These are phyloP conservation scores for Jacana jacana DNA, from an alignment of 2,113 vertebrate species.

Conservation along the genomic window DNA sequence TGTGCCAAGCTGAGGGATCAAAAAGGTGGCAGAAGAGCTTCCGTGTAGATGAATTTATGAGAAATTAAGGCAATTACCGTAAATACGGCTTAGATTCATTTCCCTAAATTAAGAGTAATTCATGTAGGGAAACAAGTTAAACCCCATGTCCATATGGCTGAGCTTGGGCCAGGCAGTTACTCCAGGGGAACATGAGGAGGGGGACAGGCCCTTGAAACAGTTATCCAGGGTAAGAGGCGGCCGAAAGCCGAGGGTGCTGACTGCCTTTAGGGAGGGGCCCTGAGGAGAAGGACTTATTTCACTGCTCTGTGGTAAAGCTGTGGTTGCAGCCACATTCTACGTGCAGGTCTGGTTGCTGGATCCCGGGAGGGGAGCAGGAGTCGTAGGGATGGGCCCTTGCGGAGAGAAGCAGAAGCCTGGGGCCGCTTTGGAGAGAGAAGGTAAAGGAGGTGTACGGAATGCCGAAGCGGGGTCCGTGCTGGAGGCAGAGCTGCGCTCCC, in stretches of 20 bases:
- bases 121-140: neutral
- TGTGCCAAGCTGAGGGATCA: neutral
- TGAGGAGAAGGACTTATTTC: no score
- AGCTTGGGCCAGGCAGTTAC: neutral
- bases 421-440: neutral
- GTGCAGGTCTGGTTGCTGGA: neutral
- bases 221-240: neutral
- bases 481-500: neutral
- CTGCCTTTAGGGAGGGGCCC: neutral
- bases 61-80: neutral
- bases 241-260: fast-evolving
- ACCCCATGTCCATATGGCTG: neutral
- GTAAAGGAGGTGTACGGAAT: neutral
- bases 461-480: neutral
- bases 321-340: neutral
- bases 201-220: neutral
- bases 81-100: neutral
- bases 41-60: neutral
- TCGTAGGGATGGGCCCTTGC: fast-evolving
- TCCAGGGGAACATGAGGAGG: neutral
- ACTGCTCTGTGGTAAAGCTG: neutral
- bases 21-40: neutral
- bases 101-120: neutral
- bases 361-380: neutral
- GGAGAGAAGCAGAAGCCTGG: neutral